These are phyloP conservation scores for Athene cunicularia DNA, from an alignment of 2,113 vertebrate species.

Conservation along the genomic window DNA sequence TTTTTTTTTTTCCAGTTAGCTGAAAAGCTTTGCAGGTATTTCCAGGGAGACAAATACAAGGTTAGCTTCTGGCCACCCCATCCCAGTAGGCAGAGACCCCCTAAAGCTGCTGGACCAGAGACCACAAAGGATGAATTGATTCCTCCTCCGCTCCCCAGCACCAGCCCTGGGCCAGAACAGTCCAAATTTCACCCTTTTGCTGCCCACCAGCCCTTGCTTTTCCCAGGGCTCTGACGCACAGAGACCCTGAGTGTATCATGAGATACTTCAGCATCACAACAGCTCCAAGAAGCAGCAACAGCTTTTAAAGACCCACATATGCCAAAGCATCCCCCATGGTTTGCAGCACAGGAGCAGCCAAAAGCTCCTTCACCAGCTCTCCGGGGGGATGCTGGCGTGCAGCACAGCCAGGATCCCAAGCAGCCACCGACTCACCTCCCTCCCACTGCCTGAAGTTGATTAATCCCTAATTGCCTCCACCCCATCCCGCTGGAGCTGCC, in stretches of 20 bases:
- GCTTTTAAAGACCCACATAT: not conserved
- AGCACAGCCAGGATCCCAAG: not conserved
- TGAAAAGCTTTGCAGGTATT: not conserved
- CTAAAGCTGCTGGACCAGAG: not conserved
- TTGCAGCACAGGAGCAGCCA: not conserved
- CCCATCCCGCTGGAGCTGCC: not conserved
- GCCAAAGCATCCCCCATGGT: not conserved
- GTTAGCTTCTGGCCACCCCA: not conserved
- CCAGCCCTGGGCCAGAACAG: not conserved
- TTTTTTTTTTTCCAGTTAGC: not conserved
- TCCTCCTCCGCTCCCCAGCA: not conserved
- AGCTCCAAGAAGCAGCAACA: accelerated
- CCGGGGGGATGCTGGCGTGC: not conserved
- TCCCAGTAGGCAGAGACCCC: not conserved
- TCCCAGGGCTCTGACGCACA: not conserved
- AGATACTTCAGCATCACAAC: not conserved
- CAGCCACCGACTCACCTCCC: not conserved
- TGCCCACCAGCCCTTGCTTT: not conserved
- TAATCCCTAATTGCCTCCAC: slow-evolving; percentile 36
- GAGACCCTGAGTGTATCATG: accelerated
- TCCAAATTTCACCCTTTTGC: not conserved
- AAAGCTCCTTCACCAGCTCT: not conserved
- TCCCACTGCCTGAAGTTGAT: not conserved
- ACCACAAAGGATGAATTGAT: accelerated
- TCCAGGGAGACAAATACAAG: not conserved